Evolutionary conservation across 2,113 vertebrate species (phyloP), one percentile per base, ranked within the genome.

Genomic region (Aptenodytes forsteri): DNA sequence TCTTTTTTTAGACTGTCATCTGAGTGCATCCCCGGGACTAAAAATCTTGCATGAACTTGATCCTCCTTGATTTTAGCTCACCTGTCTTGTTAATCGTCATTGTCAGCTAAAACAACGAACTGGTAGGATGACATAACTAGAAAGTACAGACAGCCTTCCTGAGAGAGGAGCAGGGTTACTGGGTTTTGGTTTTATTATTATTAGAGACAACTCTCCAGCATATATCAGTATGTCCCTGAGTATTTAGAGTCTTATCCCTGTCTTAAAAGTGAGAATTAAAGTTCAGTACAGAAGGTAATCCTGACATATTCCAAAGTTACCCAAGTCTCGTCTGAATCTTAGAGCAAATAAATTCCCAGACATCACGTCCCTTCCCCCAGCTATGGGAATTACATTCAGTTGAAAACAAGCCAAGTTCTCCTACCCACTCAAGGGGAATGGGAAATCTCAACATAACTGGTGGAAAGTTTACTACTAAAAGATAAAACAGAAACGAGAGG

Each of bases 371-470:
- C 92, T 95, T 83, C 85, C 88, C 89, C 82, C 95, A 93, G 84
- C 84, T 80, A 61, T 73, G 85, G 78, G 90, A 97, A 95, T 76
- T 47, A 38, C 70, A 61, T n/a, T 79, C 61, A 59, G 69, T 17
- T 93, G 97, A 96, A 94, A 92, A 89, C 40, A 93, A 90, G 95
- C 93, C 96, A 97, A 97, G 27, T 56, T 93, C 86, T 94, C 90
- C 88, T 89, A 47, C 94, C 82, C 88, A 9, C 72, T 96, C 76
- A 62, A 36, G 73, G 50, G 62, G 70, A 95, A 93, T 85, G 93
- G 94, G 87, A 93, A 96, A 80, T 87, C 89, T 96, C 93, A 77
- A 19, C 1, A 0, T 40, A 84, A 90, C 78, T 58, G 85, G 25
- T 90, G 29, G 90, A 90, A 90, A 91, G 88, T 58, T 89, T 77